These are phyloP conservation scores for Eulemur rubriventer DNA, from an alignment of 2,797 vertebrate species.

Conservation along the genomic window DNA sequence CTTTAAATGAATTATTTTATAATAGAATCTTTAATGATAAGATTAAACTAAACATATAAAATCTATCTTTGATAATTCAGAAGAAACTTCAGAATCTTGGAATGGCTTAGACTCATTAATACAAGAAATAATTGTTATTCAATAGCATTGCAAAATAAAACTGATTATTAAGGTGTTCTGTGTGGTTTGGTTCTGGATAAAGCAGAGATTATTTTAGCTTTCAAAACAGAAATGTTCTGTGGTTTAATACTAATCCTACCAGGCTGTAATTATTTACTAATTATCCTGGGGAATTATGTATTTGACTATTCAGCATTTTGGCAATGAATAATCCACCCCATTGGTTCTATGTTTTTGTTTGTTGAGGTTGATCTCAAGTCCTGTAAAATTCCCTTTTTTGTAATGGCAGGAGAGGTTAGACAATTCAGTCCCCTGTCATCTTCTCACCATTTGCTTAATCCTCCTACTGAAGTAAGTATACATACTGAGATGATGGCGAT, in stretches of 20 bases:
- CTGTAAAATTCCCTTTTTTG: not conserved
- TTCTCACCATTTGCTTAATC: not conserved
- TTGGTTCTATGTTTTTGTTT: not conserved
- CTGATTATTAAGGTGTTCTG: not conserved
- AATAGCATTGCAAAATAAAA: not conserved
- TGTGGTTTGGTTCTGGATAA: not conserved
- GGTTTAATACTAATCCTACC: not conserved
- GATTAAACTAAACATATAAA: not conserved
- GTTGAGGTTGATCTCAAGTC: not conserved
- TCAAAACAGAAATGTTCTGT: constrained; percentile 6
- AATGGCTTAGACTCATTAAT: not conserved
- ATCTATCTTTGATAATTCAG: not conserved
- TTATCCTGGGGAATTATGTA: not conserved
- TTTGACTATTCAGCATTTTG: not conserved
- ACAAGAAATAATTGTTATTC: not conserved
- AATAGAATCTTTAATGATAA: not conserved
- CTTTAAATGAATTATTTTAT: constrained; percentile 5
- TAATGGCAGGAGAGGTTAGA: not conserved
- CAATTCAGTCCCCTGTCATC: not conserved
- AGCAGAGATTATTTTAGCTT: not conserved
- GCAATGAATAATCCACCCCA: not conserved
- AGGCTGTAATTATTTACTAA: not conserved
- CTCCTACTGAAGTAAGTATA: not conserved
- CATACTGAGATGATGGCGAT: not conserved
- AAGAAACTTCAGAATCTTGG: not conserved